These are phyloP conservation scores for Acestrorhynchus altus DNA, from an alignment of 2,797 vertebrate genomes.

Conservation along the genomic window DNA sequence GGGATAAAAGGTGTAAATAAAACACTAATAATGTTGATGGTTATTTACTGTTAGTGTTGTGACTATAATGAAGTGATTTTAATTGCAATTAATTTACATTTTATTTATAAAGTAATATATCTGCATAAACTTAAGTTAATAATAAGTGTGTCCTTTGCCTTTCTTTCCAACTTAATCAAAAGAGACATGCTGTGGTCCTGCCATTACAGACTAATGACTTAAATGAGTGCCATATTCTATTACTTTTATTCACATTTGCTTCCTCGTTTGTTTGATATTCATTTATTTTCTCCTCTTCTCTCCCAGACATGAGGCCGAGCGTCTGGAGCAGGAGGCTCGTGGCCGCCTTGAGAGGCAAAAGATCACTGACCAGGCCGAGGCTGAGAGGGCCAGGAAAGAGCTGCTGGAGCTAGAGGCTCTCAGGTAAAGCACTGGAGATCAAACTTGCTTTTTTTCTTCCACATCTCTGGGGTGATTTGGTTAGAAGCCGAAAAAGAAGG, in stretches of 20 bases:
- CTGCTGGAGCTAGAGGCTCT: slow-evolving; percentile 90
- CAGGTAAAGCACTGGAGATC: slow-evolving; percentile 73
- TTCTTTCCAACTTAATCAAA: too few species aligned
- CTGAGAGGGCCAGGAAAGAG: slow-evolving; percentile 84
- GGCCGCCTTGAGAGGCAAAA: slow-evolving; percentile 89
- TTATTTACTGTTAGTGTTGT: too few species aligned
- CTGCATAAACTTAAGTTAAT: too few species aligned
- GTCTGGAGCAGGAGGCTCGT: slow-evolving; percentile 88
- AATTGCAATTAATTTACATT: too few species aligned
- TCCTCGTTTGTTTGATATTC: neutral
- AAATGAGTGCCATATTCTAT: neutral
- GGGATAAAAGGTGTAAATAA: too few species aligned
- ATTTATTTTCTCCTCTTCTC: neutral
- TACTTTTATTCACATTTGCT: neutral
- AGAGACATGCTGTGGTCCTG: too few species aligned
- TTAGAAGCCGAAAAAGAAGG: neutral
- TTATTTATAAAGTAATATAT: too few species aligned
- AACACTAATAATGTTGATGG: too few species aligned
- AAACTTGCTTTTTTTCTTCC: neutral
- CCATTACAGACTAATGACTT: neutral
- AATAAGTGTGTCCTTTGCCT: too few species aligned
- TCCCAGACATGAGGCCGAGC: slow-evolving; percentile 88
- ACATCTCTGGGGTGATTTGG: neutral
- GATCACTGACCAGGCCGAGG: slow-evolving; percentile 88
- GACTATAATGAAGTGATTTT: too few species aligned